Evolutionary conservation across 2,113 vertebrate species (phyloP).

Genomic region (Pandion haliaetus): DNA sequence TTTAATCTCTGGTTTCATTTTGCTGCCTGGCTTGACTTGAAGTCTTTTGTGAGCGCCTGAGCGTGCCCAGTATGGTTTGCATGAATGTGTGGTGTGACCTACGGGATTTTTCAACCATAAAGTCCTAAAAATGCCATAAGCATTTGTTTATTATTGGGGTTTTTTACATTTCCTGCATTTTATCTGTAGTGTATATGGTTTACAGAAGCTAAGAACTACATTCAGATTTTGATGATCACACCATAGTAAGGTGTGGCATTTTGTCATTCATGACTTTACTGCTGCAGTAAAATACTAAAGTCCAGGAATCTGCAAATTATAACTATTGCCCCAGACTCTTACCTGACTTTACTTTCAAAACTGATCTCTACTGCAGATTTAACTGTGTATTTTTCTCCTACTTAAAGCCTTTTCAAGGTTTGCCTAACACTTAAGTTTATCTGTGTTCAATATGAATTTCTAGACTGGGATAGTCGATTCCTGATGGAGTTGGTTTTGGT

Average conservation of each 20-base stretch:
- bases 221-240: background rate
- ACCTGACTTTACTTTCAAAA: background rate
- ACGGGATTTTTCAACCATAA: background rate
- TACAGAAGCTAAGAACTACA: background rate
- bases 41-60: background rate
- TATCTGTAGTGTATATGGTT: background rate
- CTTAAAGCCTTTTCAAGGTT: background rate
- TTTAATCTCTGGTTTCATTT: background rate
- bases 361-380: background rate
- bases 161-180: background rate
- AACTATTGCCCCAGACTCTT: background rate
- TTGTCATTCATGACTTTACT: background rate
- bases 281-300: background rate
- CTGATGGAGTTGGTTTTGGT: background rate
- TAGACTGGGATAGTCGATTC: background rate
- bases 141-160: background rate
- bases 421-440: background rate
- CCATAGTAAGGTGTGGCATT: background rate
- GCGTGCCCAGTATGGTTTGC: background rate
- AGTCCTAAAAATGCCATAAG: background rate
- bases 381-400: background rate
- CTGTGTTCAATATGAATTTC: background rate
- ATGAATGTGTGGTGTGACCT: background rate
- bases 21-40: background rate
- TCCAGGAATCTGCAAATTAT: background rate